phyloP scores from a whole-genome alignment of 1,140 invertebrate species.

The Aphidius gifuensis region DNA sequence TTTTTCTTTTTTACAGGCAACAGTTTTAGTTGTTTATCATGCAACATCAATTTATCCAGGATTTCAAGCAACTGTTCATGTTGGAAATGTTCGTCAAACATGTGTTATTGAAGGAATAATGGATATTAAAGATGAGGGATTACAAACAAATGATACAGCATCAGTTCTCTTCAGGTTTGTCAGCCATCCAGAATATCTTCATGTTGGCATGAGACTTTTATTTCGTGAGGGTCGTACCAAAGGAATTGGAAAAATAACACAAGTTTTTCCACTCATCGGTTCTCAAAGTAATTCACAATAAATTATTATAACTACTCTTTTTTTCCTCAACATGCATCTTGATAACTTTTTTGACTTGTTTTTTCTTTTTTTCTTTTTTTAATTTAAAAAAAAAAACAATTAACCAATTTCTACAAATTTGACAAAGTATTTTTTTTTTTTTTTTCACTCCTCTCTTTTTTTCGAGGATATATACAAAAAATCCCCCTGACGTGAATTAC shows the following conservation, averaged over 20 bases:
- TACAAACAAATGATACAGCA: conserved; percentile 81
- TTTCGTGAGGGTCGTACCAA: conserved; percentile 87
- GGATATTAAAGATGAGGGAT: conserved; percentile 54
- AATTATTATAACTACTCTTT: neutral
- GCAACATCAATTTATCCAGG: conserved; percentile 78
- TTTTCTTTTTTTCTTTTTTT: too few relatives aligned
- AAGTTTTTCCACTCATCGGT: conserved; percentile 68
- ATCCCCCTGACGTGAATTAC: too few relatives aligned
- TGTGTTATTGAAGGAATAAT: conserved; percentile 78
- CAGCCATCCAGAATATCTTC: conserved; percentile 87
- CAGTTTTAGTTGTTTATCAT: conserved; percentile 82
- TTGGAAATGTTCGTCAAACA: conserved; percentile 92
- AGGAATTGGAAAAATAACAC: conserved; percentile 87
- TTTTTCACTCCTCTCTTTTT: too few relatives aligned
- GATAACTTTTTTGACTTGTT: too few relatives aligned
- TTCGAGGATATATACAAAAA: too few relatives aligned
- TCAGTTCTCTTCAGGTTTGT: conserved; percentile 87
- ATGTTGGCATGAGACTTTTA: conserved; percentile 79
- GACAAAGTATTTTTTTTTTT: too few relatives aligned
- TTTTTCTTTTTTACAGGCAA: conserved; percentile 64
- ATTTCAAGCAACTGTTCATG: conserved; percentile 92
- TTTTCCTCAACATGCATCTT: too few relatives aligned
- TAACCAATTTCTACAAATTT: too few relatives aligned
- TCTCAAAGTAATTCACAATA: conserved; percentile 34
- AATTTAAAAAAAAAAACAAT: too few relatives aligned